Percentiles rank a stretch among this genome's conserved stretches.
phyloP scores from a whole-genome alignment of 2,113 vertebrate genomes.

The Platysteira castanea region DNA sequence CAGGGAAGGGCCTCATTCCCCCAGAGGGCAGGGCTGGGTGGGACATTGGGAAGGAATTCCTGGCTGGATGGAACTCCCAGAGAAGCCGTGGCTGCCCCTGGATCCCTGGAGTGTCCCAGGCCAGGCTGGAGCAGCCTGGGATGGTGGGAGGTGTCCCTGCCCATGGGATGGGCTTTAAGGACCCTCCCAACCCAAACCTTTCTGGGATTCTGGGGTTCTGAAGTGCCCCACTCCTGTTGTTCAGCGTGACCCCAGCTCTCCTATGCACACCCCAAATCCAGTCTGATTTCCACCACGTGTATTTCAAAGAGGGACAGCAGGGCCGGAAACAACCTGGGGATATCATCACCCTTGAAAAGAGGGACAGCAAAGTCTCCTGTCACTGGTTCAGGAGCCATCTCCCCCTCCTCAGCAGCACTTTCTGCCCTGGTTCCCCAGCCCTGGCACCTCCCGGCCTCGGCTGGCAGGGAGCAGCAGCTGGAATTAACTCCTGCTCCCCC shows the following conservation, averaged over 20 bases:
- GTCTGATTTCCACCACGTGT: not conserved
- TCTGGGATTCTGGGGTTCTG: too few species aligned
- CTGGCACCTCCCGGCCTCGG: not conserved
- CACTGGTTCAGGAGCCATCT: not conserved
- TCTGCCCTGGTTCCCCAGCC: not conserved
- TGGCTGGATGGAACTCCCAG: not conserved
- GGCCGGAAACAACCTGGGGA: not conserved
- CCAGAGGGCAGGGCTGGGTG: rapidly evolving
- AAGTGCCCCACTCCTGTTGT: rapidly evolving
- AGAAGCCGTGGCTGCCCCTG: not conserved
- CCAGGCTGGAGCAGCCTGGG: not conserved
- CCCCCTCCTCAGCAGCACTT: rapidly evolving
- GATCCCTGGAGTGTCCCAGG: rapidly evolving
- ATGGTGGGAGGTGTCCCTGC: not conserved
- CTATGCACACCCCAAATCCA: not conserved
- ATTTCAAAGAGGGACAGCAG: not conserved
- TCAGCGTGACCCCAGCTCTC: not conserved
- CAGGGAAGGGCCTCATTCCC: not conserved
- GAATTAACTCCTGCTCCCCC: slow-evolving; percentile 58
- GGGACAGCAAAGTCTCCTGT: not conserved
- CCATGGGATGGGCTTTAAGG: not conserved
- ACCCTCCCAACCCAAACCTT: not conserved
- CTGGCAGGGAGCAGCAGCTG: not conserved
- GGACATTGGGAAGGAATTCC: not conserved
- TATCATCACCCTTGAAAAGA: not conserved